Evolutionary conservation across 1,140 invertebrate genomes (phyloP).

Genomic region (Meloidogyne chitwoodi): DNA sequence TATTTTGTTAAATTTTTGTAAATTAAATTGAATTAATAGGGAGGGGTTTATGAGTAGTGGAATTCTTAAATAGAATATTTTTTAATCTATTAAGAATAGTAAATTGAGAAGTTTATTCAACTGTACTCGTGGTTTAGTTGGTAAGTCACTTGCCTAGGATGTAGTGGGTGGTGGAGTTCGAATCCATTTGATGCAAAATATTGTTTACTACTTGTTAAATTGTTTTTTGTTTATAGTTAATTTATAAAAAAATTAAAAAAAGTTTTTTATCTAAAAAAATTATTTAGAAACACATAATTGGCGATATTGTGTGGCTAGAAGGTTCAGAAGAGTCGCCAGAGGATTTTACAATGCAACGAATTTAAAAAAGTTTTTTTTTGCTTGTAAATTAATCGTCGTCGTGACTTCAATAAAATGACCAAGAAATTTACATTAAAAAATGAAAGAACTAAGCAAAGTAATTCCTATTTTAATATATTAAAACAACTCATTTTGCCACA

Average conservation of each 20-base stretch:
- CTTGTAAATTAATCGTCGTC: neutral
- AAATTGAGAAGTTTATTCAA: too few relatives aligned
- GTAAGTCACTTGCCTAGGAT: neutral
- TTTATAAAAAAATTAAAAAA: too few relatives aligned
- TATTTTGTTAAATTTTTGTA: neutral
- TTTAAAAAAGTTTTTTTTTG: neutral
- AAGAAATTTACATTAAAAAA: neutral
- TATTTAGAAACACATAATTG: neutral
- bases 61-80: too few relatives aligned
- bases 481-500: neutral
- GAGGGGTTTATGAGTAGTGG: neutral
- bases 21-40: too few relatives aligned
- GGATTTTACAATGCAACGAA: slow-evolving; percentile 16
- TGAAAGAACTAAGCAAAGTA: neutral
- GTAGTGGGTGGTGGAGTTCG: neutral
- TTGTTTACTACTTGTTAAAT: neutral
- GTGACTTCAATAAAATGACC: neutral
- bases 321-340: slow-evolving; percentile 13
- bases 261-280: too few relatives aligned
- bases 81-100: too few relatives aligned
- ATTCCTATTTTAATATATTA: neutral
- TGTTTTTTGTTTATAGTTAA: too few relatives aligned
- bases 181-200: neutral
- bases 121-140: neutral
- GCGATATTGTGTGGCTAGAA: slow-evolving; percentile 14